Conservation (phyloP, 2,888 invertebrate genomes). For the Mesoligia furuncula region DNA sequence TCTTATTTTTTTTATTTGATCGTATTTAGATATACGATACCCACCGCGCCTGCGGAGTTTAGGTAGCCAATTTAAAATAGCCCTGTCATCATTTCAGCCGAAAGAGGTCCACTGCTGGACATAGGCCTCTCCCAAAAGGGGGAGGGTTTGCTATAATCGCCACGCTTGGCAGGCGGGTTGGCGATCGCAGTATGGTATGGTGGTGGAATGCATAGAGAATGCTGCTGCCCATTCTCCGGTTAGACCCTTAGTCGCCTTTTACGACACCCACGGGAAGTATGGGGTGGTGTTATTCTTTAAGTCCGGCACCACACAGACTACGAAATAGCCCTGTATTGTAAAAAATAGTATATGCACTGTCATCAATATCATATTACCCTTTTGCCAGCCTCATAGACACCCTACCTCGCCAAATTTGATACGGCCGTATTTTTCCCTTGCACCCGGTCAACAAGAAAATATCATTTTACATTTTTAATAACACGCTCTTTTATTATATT, state of each 20-base stretch:
- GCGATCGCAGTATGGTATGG: too few species aligned
- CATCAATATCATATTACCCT: not conserved
- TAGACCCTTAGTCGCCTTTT: too few species aligned
- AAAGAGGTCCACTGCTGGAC: too few species aligned
- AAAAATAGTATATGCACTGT: not conserved
- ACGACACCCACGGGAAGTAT: too few species aligned
- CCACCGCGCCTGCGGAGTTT: not conserved
- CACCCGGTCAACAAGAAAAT: conserved; percentile 23
- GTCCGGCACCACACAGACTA: too few species aligned
- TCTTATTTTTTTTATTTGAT: not conserved
- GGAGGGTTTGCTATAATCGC: too few species aligned
- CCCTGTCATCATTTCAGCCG: too few species aligned
- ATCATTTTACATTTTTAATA: conserved; percentile 30
- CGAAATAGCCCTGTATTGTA: not conserved
- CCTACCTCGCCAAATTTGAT: not conserved
- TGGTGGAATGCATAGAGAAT: too few species aligned
- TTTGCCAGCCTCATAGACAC: not conserved
- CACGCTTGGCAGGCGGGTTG: too few species aligned
- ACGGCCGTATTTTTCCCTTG: conserved; percentile 20
- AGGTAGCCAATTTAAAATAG: not conserved
- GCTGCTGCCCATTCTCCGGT: too few species aligned
- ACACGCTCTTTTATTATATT: conserved; percentile 17
- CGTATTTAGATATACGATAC: not conserved
- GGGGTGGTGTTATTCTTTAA: too few species aligned
- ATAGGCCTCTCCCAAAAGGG: too few species aligned